Evolutionary conservation across 2,888 invertebrate genomes (phyloP), one percentile per base, ranked within the genome.

Genomic region (Lepidocyrtinus sp.): DNA sequence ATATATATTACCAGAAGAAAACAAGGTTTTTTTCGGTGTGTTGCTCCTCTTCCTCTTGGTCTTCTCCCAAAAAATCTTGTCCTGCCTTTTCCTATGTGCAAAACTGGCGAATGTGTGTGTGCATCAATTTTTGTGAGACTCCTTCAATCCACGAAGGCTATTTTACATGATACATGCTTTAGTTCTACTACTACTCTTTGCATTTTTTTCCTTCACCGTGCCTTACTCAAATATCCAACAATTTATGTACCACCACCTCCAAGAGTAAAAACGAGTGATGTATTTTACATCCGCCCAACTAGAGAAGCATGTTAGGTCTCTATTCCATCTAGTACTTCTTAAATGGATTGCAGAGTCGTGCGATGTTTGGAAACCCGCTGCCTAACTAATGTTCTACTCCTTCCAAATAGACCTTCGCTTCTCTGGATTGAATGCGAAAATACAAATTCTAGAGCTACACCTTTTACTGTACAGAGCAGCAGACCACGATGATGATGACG

Each of bases 11-110:
- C 9, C 64, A 50, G 50, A 50, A 50, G 50, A 50, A 50, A 50
- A 50, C 50, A 50, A 50, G 50, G 36, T 15, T 67, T 17, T 21
- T 45, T 0, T 21, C 45, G 19, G 21, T 67, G 45, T 67, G 36
- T 67, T 22, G 7, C 21, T 45, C 22, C 19, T 45, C 65, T 67
- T 45, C 45, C 45, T 45, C 64, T 61, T 75, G 74, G 74, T 75
- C 74, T 65, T 75, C 74, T 67, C 74, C 74, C 74, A 75, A 75
- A 73, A 75, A 74, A 46, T 22, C 62, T 50, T 55, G 59, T 50
- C 64, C 64, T 73, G 21, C 26, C 64, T 24, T 64, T 50, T 71
- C 61, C 62, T 27, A 24, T 65, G 55, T 46, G 36, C 36, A 36
- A 36, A 36, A 36, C 36, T 36, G 36, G 36, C 36, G 36, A 36